Percentiles rank a stretch among this genome's conserved stretches.
Evolutionary conservation across 2,888 invertebrate genomes (phyloP).

Genomic region (Acleris emargana): DNA sequence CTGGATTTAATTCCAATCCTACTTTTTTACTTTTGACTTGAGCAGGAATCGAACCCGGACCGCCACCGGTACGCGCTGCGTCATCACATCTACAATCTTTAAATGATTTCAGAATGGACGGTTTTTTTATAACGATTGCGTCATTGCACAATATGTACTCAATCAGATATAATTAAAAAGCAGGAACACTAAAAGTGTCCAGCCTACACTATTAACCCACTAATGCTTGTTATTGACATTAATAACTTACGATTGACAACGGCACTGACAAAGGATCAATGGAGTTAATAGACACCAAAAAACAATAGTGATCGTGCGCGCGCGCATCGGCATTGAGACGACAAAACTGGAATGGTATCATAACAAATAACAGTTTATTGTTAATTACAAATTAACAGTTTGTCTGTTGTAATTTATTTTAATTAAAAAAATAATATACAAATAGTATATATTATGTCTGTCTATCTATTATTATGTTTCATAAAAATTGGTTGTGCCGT

Average conservation of each 20-base stretch:
- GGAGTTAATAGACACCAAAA: conserved; percentile 70
- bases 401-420: neutral
- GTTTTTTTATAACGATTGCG: neutral
- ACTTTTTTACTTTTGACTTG: too few relatives aligned
- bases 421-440: too few relatives aligned
- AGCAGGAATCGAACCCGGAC: too few relatives aligned
- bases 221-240: conserved; percentile 56
- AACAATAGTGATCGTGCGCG: conserved; percentile 75
- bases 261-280: conserved; percentile 70
- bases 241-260: conserved; percentile 74
- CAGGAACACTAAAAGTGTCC: conserved; percentile 30
- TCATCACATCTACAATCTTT: too few relatives aligned
- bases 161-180: conserved; percentile 30
- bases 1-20: too few relatives aligned
- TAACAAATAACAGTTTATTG: conserved; percentile 48
- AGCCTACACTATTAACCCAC: conserved; percentile 35
- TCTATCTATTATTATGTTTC: too few relatives aligned
- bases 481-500: too few relatives aligned
- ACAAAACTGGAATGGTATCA: conserved; percentile 74
- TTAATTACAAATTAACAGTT: conserved; percentile 11
- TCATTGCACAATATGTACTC: conserved; percentile 4
- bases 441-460: too few relatives aligned
- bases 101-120: neutral
- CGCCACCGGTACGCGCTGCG: too few relatives aligned
- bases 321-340: conserved; percentile 77